Evolutionary conservation across 2,797 vertebrate species (phyloP).

Genomic region (Malurus leucopterus): DNA sequence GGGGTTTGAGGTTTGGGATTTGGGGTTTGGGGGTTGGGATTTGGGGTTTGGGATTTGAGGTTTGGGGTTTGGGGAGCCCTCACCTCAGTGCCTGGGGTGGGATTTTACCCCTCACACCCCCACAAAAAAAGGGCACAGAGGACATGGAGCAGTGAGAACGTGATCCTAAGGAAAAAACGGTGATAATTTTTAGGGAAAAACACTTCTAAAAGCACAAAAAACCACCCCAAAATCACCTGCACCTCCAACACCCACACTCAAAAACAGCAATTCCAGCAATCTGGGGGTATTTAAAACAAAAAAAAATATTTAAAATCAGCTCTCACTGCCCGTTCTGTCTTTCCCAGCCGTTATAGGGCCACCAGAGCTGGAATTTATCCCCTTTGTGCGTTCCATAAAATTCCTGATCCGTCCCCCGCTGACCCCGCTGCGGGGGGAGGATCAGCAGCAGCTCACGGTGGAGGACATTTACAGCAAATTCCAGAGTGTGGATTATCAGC

Average conservation of each 20-base stretch:
- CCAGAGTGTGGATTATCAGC: slow-evolving; percentile 32
- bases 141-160: background rate
- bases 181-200: background rate
- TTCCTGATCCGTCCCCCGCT: slow-evolving; percentile 50
- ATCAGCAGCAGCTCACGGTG: slow-evolving; percentile 20
- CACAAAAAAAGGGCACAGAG: background rate
- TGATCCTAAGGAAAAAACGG: background rate
- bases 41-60: no score
- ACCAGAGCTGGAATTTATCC: slow-evolving; percentile 56
- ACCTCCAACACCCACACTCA: background rate
- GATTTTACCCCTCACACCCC: background rate
- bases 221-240: background rate
- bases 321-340: background rate
- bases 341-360: slow-evolving; percentile 60
- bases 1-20: no score
- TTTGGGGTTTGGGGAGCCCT: no score
- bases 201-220: background rate
- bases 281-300: rapidly evolving
- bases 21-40: no score
- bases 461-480: slow-evolving; percentile 59
- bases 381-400: slow-evolving; percentile 50
- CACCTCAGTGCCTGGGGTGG: background rate
- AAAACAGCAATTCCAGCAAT: background rate
- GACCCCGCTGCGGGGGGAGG: background rate
- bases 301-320: background rate